These are phyloP conservation scores for Apostichopus californicus DNA, from an alignment of 35 echinoderm and acorn worm species.

Conservation along the genomic window DNA sequence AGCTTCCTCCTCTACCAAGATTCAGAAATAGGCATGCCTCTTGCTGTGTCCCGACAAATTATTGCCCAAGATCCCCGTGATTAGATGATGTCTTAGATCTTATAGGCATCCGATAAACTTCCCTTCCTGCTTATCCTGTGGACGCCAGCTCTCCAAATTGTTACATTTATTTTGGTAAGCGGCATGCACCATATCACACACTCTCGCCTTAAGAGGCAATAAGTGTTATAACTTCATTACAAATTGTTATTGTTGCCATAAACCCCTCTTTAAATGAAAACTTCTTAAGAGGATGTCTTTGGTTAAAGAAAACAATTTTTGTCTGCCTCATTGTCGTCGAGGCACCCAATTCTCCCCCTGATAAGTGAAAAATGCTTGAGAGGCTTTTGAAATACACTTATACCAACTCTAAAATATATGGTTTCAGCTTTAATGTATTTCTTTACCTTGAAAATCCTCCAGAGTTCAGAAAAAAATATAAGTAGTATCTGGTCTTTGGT, in stretches of 20 bases:
- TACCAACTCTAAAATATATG: too few relatives aligned
- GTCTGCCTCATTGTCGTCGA: background rate
- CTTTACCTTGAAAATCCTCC: too few relatives aligned
- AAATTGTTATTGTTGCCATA: background rate
- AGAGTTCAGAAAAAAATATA: too few relatives aligned
- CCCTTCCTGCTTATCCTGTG: background rate
- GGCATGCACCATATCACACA: background rate
- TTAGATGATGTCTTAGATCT: background rate
- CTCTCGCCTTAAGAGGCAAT: background rate
- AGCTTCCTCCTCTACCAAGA: background rate
- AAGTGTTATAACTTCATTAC: constrained; percentile 10
- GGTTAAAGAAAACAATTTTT: background rate
- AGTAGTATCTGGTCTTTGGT: too few relatives aligned
- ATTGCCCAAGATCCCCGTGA: background rate
- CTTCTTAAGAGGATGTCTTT: too few relatives aligned
- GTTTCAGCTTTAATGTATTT: too few relatives aligned
- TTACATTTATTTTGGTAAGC: background rate
- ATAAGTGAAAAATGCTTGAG: background rate
- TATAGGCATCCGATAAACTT: background rate
- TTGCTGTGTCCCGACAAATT: constrained; percentile 49
- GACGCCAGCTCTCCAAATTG: background rate
- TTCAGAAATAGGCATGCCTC: constrained; percentile 24
- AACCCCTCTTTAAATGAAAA: background rate
- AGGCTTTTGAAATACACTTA: background rate
- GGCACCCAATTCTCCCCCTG: background rate